phyloP scores from a whole-genome alignment of 2,888 invertebrate species.

The Acleris sparsana region DNA sequence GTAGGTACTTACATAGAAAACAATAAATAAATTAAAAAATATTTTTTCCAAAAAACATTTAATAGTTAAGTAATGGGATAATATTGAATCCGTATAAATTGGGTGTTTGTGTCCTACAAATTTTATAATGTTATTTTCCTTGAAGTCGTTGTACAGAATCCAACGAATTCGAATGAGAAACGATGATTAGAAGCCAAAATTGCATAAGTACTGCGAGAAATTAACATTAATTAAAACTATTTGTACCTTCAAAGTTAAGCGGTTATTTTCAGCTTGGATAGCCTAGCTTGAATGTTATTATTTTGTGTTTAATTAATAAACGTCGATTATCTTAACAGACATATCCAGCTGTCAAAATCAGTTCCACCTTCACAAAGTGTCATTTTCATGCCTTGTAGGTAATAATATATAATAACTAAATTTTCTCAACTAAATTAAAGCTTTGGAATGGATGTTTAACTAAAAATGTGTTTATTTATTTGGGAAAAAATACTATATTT shows the following conservation, averaged over 20 bases:
- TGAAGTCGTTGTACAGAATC: too few species aligned
- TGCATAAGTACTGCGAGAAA: too few species aligned
- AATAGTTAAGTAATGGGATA: too few species aligned
- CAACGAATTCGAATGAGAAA: too few species aligned
- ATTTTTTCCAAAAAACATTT: too few species aligned
- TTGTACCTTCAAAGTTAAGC: background rate
- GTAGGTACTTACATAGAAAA: too few species aligned
- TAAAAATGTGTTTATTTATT: background rate
- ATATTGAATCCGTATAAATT: too few species aligned
- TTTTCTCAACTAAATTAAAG: background rate
- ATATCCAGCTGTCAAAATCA: slow-evolving; percentile 25
- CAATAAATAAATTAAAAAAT: too few species aligned
- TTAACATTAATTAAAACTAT: too few species aligned
- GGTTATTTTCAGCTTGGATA: slow-evolving; percentile 4
- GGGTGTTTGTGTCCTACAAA: too few species aligned
- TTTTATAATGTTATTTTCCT: too few species aligned
- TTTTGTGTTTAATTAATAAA: slow-evolving; percentile 26
- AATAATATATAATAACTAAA: background rate
- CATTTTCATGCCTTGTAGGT: slow-evolving; percentile 5
- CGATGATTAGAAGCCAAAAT: too few species aligned
- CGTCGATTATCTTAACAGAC: slow-evolving; percentile 26
- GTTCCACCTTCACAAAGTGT: slow-evolving; percentile 1
- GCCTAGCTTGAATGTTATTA: slow-evolving; percentile 17
- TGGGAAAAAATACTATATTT: background rate
- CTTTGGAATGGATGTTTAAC: background rate